These are phyloP conservation scores for Sebastes jordani DNA, from an alignment of 2,797 vertebrate species.

Conservation along the genomic window DNA sequence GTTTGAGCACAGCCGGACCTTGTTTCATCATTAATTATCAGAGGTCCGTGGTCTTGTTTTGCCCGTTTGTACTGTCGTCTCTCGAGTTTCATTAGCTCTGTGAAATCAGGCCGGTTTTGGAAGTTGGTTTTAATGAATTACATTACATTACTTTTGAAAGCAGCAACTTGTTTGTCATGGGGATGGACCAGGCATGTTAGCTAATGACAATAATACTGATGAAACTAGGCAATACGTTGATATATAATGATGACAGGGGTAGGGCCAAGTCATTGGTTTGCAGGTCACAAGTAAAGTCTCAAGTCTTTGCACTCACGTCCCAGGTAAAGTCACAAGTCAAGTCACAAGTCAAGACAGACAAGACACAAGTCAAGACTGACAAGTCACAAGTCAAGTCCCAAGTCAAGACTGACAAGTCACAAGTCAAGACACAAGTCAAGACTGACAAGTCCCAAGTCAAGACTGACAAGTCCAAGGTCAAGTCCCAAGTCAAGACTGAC, in stretches of 20 bases:
- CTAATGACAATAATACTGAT: neutral
- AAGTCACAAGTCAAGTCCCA: too few species aligned
- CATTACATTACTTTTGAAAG: neutral
- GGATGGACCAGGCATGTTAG: neutral
- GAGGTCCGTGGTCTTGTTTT: neutral
- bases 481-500: too few species aligned
- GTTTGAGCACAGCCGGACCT: neutral
- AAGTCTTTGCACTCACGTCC: rapidly evolving
- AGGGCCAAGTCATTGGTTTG: too few species aligned
- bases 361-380: too few species aligned
- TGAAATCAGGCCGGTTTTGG: neutral
- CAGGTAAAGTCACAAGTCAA: too few species aligned
- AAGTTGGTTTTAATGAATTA: neutral
- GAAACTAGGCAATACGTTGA: neutral
- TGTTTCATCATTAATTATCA: neutral
- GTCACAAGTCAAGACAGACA: too few species aligned
- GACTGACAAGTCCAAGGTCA: too few species aligned
- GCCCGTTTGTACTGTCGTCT: neutral
- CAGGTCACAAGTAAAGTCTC: too few species aligned
- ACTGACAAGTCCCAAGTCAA: too few species aligned
- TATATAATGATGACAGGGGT: too few species aligned
- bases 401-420: too few species aligned
- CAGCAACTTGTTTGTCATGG: neutral
- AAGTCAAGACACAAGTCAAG: too few species aligned
- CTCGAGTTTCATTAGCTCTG: neutral